Base-by-base conservation (phyloP, 2,113 vertebrate genomes). In the Trematocara macrostoma region DNA sequence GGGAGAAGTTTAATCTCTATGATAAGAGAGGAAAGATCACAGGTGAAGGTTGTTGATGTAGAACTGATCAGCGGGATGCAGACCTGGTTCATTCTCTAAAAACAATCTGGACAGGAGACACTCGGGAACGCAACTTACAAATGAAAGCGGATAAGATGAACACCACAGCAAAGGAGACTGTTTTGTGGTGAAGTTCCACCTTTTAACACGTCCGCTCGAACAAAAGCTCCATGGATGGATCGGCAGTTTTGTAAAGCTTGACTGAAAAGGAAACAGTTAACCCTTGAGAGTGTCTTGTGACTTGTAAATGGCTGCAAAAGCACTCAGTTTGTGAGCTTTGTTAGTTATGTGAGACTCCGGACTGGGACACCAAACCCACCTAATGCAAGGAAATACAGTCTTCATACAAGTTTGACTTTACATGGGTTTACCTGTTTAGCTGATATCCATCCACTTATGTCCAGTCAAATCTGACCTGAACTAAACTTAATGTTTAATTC, bases 1-100 rank as follows among this genome's bases (percentile, higher is more conserved):
- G 80, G 61, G 88, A 82, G 85, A 88, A 79, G 56, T 84, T 83
- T 93, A 92, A 94, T 95, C 91, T 93, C 80, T 87, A 84, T 89
- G 91, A 93, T 90, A 84, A 89, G 53, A 55, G 47, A 87, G 88
- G 69, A 89, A 79, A 78, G 88, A 93, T 91, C 87, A 53, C 84
- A 85, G 91, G 86, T 89, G 91, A 91, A 93, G 92, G 91, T 89
- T 87, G 86, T 84, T 87, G 91, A 84, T 89, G 78, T n/a, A 34
- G 84, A 80, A 89, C 79, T 57, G 84, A 93, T 93, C 84, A 61
- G 80, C 7, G 16, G 55, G 56, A 87, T 49, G 78, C 64, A 81
- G 67, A 38, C 52, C 69, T 47, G 79, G 16, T 12, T 56, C 55
- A 15, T 74, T 57, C 71, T 82, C 57, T 78, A 49, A 85, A 87